These are phyloP conservation scores for Vultur gryphus DNA, from an alignment of 2,797 vertebrate genomes.

Conservation along the genomic window DNA sequence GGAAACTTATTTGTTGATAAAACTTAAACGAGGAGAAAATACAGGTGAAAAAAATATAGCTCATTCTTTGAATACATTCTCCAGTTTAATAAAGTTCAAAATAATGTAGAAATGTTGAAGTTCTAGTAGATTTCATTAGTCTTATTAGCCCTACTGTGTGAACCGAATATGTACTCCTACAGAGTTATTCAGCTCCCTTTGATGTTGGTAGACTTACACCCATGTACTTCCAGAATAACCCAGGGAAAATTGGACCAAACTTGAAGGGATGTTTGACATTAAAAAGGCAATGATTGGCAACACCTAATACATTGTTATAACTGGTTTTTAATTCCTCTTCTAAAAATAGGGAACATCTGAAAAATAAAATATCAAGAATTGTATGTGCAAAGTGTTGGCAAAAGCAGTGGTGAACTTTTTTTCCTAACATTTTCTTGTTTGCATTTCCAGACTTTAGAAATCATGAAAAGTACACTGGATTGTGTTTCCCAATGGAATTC, in stretches of 20 bases:
- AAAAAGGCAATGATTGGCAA: neutral
- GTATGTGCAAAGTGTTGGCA: neutral
- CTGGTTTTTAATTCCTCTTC: neutral
- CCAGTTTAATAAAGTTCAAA: neutral
- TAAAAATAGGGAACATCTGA: neutral
- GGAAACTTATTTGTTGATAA: neutral
- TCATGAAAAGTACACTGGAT: neutral
- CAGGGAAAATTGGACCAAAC: neutral
- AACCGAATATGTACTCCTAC: neutral
- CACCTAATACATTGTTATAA: neutral
- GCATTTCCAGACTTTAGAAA: neutral
- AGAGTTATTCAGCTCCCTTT: neutral
- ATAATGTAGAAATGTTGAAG: neutral
- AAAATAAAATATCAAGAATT: neutral
- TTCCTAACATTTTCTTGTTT: neutral
- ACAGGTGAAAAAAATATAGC: neutral
- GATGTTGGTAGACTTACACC: neutral
- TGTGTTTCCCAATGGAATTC: neutral
- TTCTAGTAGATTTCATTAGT: neutral
- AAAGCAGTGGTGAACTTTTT: neutral
- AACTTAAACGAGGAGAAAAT: neutral
- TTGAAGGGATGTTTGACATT: neutral
- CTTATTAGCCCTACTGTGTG: neutral
- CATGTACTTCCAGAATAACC: neutral
- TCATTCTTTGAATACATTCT: neutral